Percentiles rank a stretch among this genome's conserved stretches.
Evolutionary conservation across 1,140 invertebrate genomes (phyloP).

Genomic region (Achatina immaculata): DNA sequence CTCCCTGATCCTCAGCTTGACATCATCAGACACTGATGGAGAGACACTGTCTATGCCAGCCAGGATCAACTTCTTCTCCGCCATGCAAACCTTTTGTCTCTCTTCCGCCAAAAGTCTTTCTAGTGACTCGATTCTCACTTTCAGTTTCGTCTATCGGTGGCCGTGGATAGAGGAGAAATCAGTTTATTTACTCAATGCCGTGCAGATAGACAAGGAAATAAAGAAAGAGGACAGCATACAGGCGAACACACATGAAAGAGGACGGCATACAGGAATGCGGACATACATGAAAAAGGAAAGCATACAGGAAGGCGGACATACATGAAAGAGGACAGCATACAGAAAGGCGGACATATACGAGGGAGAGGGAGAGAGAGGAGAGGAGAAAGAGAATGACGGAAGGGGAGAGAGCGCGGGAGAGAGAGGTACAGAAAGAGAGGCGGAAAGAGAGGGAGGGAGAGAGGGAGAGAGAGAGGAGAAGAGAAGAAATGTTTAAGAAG

Average conservation of each 20-base stretch:
- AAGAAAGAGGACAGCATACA: no score
- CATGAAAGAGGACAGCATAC: neutral
- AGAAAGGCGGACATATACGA: neutral
- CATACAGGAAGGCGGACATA: neutral
- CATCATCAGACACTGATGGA: conserved; percentile 63
- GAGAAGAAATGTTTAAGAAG: no score
- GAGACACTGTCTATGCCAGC: conserved; percentile 52
- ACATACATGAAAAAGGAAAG: neutral
- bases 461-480: conserved; percentile 8
- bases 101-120: conserved; percentile 67
- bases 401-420: neutral
- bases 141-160: conserved; percentile 56
- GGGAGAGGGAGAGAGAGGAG: neutral
- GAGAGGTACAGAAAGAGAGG: neutral
- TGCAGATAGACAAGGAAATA: no score
- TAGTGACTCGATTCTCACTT: conserved; percentile 63
- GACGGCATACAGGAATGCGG: no score
- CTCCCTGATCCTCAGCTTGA: conserved; percentile 59
- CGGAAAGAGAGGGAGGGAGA: neutral
- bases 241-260: no score
- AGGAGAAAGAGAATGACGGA: neutral
- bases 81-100: conserved; percentile 58
- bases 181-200: no score
- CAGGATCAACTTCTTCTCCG: conserved; percentile 59
- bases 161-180: neutral